Evolutionary conservation across 2,888 invertebrate species (phyloP), one percentile per base, ranked within the genome.

Genomic region (Terebella lapidaria): DNA sequence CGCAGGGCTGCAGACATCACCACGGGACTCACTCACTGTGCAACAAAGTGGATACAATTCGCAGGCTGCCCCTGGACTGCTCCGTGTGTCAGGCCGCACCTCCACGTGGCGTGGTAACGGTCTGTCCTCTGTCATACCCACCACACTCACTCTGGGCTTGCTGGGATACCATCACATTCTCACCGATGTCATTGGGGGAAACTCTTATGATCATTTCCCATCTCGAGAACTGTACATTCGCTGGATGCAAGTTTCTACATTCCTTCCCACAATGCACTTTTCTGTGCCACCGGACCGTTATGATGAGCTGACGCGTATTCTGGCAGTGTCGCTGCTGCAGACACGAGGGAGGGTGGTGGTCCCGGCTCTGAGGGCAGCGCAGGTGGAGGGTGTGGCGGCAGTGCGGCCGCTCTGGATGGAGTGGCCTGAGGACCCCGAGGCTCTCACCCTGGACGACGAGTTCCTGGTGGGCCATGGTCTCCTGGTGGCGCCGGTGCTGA

Each of bases 261-360:
- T 97, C 78, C 80, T 96, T 69, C 94, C 96, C 0, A 89, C 93
- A 0, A 89, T 95, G 81, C 89, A 94, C 74, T 94, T 92, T 71
- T 92, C 91, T 0, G 68, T 74, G 1, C 70, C 70, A 0, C 77
- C 82, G 85, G 0, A 94, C 71, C 55, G 58, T 1, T 74, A 69
- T 60, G 64, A 57, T 45, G 66, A 72, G 22, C 69, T 70, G 2
- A 68, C 68, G 15, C 61, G 69, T 2, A 55, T 67, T 1, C 70
- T 75, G 3, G 59, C 72, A 1, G 62, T 61, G 54, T 61, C 61
- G 10, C 58, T 69, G 22, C 65, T 63, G 22, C 20, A 52, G 10
- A 26, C 63, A 1, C 61, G 61, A 18, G 20, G 53, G n/a, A 29
- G n/a, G 3, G 5, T 57, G 3, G 58, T 66, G 18, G 27, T 51